These are phyloP conservation scores for Lordiphosa andalusiaca DNA, from an alignment of 2,888 invertebrate genomes.

Conservation along the genomic window DNA sequence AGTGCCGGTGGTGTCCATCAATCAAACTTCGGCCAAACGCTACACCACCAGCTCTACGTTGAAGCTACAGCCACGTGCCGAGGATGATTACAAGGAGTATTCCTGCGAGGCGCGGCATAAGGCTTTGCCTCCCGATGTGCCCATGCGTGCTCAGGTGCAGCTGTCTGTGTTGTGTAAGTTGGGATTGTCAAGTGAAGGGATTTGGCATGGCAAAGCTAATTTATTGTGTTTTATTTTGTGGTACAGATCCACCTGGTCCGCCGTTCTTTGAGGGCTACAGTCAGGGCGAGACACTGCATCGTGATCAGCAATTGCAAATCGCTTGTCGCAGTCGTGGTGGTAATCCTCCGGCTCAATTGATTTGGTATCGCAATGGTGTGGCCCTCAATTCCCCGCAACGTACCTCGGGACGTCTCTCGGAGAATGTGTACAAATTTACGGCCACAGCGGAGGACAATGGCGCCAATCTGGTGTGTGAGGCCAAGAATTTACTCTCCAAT, in stretches of 20 bases:
- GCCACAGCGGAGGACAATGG: constrained; percentile 72
- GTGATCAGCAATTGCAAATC: constrained; percentile 77
- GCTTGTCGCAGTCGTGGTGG: constrained; percentile 79
- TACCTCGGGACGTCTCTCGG: constrained; percentile 78
- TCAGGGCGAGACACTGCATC: constrained; percentile 72
- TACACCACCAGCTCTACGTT: constrained; percentile 74
- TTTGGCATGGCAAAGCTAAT: neutral
- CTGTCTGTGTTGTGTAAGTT: constrained; percentile 78
- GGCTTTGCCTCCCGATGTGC: constrained; percentile 77
- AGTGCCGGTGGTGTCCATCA: constrained; percentile 70
- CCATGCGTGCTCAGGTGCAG: constrained; percentile 78
- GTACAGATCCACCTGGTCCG: constrained; percentile 76
- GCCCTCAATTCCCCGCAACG: constrained; percentile 75
- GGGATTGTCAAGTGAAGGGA: neutral
- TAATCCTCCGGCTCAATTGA: constrained; percentile 76
- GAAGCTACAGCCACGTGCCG: constrained; percentile 72
- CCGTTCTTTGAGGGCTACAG: constrained; percentile 79
- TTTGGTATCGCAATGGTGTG: constrained; percentile 77
- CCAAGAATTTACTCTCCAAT: constrained; percentile 76
- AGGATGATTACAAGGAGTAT: constrained; percentile 78
- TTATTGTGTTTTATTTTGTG: no score
- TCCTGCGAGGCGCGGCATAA: constrained; percentile 78
- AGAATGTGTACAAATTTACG: constrained; percentile 76
- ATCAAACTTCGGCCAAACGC: constrained; percentile 70
- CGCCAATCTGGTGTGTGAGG: constrained; percentile 76